These are phyloP conservation scores for Hybos culiciformis DNA, from an alignment of 2,888 invertebrate genomes.

Conservation along the genomic window DNA sequence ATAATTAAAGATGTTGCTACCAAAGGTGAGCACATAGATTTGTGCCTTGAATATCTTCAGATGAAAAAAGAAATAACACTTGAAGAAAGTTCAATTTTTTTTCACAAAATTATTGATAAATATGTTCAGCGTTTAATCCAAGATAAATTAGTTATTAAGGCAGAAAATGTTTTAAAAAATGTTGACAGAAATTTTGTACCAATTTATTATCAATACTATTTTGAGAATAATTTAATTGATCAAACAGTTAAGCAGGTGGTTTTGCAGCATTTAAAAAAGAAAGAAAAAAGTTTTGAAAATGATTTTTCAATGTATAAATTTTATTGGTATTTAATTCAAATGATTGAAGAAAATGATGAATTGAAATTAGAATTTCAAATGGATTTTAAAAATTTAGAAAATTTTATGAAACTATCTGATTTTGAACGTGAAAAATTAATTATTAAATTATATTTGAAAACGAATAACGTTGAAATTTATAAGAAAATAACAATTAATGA, in stretches of 20 bases:
- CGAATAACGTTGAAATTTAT: conserved; percentile 23
- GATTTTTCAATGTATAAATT: conserved; percentile 23
- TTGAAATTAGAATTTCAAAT: conserved; percentile 15
- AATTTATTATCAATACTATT: conserved; percentile 38
- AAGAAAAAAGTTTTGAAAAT: conserved; percentile 25
- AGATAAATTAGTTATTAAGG: conserved; percentile 29
- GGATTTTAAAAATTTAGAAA: conserved; percentile 25
- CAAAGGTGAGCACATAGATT: conserved; percentile 32
- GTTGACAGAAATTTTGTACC: conserved; percentile 28
- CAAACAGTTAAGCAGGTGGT: conserved; percentile 48
- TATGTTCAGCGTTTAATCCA: conserved; percentile 29
- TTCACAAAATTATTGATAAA: conserved; percentile 29
- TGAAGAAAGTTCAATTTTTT: conserved; percentile 22
- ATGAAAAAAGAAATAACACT: conserved; percentile 19
- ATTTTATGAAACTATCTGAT: conserved; percentile 28
- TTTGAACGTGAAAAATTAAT: conserved; percentile 23
- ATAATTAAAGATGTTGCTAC: conserved; percentile 32
- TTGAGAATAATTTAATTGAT: too few relatives aligned
- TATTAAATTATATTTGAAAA: conserved; percentile 30
- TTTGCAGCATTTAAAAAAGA: conserved; percentile 47
- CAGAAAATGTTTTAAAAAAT: conserved; percentile 27
- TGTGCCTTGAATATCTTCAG: conserved; percentile 30
- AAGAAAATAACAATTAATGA: conserved; percentile 26
- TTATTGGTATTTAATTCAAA: conserved; percentile 26
- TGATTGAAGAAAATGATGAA: conserved; percentile 20